Percentiles rank a stretch among this genome's conserved stretches.
phyloP scores from a whole-genome alignment of 2,113 vertebrate species.

The Gadus macrocephalus region DNA sequence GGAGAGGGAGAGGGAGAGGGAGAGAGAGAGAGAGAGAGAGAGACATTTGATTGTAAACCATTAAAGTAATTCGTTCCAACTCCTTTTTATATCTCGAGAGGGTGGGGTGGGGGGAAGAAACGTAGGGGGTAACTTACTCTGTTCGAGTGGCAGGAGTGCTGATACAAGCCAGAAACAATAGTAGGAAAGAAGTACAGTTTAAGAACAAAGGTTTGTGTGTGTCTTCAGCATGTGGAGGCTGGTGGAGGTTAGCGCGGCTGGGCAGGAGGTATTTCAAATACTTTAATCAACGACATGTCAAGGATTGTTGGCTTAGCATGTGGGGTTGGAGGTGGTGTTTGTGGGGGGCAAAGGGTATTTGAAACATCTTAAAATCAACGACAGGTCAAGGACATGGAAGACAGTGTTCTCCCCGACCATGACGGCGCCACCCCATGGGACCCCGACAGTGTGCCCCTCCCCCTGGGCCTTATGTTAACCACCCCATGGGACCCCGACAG shows the following conservation, averaged over 20 bases:
- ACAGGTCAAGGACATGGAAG: no score
- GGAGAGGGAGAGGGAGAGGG: background rate
- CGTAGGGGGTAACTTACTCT: slow-evolving; percentile 57
- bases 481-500: no score
- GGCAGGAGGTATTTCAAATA: no score
- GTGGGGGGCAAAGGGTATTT: no score
- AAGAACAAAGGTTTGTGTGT: no score
- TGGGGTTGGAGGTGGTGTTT: no score
- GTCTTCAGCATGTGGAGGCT: no score
- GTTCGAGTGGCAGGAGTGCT: slow-evolving; percentile 58
- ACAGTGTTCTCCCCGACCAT: background rate
- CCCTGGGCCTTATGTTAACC: slow-evolving; percentile 82
- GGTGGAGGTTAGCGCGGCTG: no score
- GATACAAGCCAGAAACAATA: slow-evolving; percentile 41
- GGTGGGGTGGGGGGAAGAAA: slow-evolving; percentile 2
- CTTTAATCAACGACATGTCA: no score
- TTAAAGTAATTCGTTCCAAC: background rate
- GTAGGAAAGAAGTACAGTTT: slow-evolving; percentile 40
- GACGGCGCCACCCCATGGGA: background rate
- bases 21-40: slow-evolving; percentile 15
- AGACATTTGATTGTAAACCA: background rate
- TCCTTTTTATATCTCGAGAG: background rate
- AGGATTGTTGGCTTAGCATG: no score
- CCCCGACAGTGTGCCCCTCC: background rate
- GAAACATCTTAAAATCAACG: background rate